These are phyloP conservation scores for Prolemur simus DNA, from an alignment of 2,113 vertebrate species.

Conservation along the genomic window DNA sequence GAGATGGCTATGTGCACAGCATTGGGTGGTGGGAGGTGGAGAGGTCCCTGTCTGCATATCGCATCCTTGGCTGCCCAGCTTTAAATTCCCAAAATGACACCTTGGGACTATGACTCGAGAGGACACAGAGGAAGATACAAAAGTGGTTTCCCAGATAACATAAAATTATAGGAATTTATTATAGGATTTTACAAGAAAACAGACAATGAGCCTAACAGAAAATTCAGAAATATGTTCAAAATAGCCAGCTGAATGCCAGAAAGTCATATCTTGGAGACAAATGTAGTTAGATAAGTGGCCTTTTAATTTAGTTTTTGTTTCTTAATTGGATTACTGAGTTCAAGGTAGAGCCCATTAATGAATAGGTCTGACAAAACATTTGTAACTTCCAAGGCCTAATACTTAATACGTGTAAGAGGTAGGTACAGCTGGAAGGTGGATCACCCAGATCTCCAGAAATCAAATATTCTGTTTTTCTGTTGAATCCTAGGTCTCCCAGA, in stretches of 20 bases:
- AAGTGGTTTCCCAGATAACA: neutral
- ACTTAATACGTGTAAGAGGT: neutral
- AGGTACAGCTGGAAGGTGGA: neutral
- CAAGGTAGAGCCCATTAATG: neutral
- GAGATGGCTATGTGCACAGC: too few species aligned
- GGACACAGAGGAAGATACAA: neutral
- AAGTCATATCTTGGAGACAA: neutral
- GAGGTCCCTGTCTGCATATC: too few species aligned
- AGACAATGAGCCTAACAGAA: neutral
- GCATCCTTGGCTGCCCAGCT: too few species aligned
- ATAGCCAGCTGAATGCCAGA: neutral
- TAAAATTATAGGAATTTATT: neutral
- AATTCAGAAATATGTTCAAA: neutral
- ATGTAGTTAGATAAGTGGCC: neutral
- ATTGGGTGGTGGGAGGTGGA: too few species aligned
- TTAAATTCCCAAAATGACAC: too few species aligned
- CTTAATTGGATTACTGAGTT: neutral
- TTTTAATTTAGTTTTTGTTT: neutral
- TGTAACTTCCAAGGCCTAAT: neutral
- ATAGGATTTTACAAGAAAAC: neutral
- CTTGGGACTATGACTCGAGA: too few species aligned
- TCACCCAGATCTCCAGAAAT: neutral
- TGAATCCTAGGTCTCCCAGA: neutral
- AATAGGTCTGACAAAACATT: neutral
- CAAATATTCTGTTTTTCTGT: neutral